Evolutionary conservation across 2,113 vertebrate genomes (phyloP), one percentile per base, ranked within the genome.

Genomic region (Dipodomys stephensi): DNA sequence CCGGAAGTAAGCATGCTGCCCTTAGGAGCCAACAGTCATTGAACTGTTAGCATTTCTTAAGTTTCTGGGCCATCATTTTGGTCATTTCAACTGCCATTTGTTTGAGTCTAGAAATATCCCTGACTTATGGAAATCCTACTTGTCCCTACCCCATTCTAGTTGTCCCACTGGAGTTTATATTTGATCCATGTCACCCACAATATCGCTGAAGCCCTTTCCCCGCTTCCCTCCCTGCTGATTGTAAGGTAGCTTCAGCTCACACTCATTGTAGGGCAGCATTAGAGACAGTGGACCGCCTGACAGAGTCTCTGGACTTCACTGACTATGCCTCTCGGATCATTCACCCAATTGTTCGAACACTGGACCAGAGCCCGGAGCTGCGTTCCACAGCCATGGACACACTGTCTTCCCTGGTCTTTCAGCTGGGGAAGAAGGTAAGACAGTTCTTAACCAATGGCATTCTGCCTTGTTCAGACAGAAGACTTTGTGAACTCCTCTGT

Each of bases 241-340:
- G 77, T 39, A 69, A 30, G 68, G 32, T 30, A 44, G 32, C 79
- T 84, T 84, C 69, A 49, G 16, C 65, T 20, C 28, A 2, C 0
- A 4, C 6, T 78, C 68, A n/a, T 89, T 90, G 27, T 68, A 99
- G 99, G 98, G 99, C 99, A 95, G 98, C 99, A 18, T 96, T 99
- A 81, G 99, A 99, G 96, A 99, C 99, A 0, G 98, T 99, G 94
- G 99, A 99, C 95, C 98, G 99, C 23, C 96, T 99, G 97, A 99
- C 99, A 0, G 99, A 99, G 96, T 99, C 99, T 71, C 97, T 99
- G 94, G 99, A 99, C 97, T 99, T 99, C 98, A 99, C 99, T 0
- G 99, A 99, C 97, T 99, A 99, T 0, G 99, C 99, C 0, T 99
- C 99, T 6, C 98, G 99, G 19, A 99, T 99, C 92, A 99, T 99